These are phyloP conservation scores for Triplophysa yarkandensis DNA, from an alignment of 2,797 vertebrate species.

Conservation along the genomic window DNA sequence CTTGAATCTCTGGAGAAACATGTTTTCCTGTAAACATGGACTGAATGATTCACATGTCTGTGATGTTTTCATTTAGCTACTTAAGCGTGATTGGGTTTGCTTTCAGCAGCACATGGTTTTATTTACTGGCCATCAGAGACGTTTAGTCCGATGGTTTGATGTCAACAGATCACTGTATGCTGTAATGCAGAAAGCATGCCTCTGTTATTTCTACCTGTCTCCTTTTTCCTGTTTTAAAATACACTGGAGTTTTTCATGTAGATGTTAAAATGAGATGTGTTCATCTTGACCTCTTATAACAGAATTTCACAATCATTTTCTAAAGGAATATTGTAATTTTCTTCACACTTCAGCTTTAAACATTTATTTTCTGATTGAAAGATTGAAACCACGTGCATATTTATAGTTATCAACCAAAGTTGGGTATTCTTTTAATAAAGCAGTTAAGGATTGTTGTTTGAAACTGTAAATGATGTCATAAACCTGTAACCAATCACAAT, in stretches of 20 bases:
- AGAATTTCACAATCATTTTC: conserved; percentile 53
- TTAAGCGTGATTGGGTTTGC: conserved; percentile 64
- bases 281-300: conserved; percentile 58
- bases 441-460: too few species aligned
- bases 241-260: too few species aligned
- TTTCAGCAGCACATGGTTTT: conserved; percentile 66
- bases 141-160: conserved; percentile 49
- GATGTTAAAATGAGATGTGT: conserved; percentile 60
- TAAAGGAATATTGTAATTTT: neutral
- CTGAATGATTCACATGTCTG: conserved; percentile 38
- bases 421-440: too few species aligned
- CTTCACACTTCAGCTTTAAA: neutral
- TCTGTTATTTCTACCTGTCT: conserved; percentile 62
- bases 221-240: conserved; percentile 60
- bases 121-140: conserved; percentile 60
- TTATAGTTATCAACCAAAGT: too few species aligned
- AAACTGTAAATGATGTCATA: too few species aligned
- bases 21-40: conserved; percentile 25
- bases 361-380: too few species aligned
- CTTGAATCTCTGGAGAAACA: conserved; percentile 16
- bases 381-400: too few species aligned
- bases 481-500: too few species aligned
- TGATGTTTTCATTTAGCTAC: conserved; percentile 7
- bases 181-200: conserved; percentile 56
- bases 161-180: conserved; percentile 47